These are phyloP conservation scores for Mionectes olivaceus DNA, from an alignment of 2,797 vertebrate species.

Conservation along the genomic window DNA sequence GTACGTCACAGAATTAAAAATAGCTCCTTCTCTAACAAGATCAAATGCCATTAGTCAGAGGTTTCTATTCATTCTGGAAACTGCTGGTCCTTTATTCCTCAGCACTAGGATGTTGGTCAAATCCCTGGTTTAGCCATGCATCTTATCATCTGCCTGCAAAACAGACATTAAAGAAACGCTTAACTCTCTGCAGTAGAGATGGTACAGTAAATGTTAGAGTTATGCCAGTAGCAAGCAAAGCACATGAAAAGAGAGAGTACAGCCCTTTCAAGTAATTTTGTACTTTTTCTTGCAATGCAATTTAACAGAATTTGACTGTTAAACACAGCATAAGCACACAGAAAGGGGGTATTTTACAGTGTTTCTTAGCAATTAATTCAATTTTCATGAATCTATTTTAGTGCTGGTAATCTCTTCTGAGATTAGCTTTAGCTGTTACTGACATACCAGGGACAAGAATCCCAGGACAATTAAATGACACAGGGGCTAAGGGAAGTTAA, in stretches of 20 bases:
- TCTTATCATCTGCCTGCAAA: not conserved
- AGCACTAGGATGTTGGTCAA: not conserved
- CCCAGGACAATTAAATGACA: not conserved
- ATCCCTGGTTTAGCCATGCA: not conserved
- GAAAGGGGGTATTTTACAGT: not conserved
- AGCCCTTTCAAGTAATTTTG: not conserved
- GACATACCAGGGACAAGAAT: not conserved
- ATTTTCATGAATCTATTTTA: not conserved
- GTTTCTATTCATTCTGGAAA: conserved; percentile 16
- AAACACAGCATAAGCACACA: not conserved
- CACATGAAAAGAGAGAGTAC: not conserved
- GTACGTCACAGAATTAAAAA: conserved; percentile 57
- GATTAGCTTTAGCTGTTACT: not conserved
- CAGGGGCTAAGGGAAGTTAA: not conserved
- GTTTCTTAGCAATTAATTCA: not conserved
- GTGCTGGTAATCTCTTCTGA: not conserved
- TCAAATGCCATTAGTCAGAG: conserved; percentile 50
- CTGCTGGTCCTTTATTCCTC: not conserved
- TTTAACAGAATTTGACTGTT: not conserved
- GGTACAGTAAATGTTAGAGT: not conserved
- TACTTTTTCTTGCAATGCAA: not conserved
- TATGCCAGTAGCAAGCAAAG: not conserved
- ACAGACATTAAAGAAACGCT: not conserved
- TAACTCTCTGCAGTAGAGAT: not conserved
- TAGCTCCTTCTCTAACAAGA: conserved; percentile 17